Evolutionary conservation across 2,113 vertebrate species (phyloP).

Genomic region (Pygoscelis adeliae): DNA sequence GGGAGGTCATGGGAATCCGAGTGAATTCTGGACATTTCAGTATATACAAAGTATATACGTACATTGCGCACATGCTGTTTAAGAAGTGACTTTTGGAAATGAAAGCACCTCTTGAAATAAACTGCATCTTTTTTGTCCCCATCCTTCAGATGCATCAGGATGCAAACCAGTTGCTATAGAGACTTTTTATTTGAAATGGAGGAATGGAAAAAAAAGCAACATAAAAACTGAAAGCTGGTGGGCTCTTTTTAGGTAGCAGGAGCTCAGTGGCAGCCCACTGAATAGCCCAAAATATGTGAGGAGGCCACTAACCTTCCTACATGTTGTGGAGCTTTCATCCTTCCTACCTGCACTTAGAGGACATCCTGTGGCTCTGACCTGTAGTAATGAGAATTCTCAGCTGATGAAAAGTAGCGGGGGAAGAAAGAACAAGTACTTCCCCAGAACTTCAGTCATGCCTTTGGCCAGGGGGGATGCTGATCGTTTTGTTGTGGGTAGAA

Average conservation of each 20-base stretch:
- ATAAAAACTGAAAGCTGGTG: background rate
- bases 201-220: fast-evolving
- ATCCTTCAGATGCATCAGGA: background rate
- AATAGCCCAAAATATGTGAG: background rate
- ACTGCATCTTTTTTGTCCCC: background rate
- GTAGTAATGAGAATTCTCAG: background rate
- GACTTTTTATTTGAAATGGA: background rate
- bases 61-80: background rate
- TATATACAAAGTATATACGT: fast-evolving
- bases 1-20: background rate
- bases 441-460: background rate
- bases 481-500: background rate
- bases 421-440: background rate
- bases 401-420: background rate
- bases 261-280: background rate
- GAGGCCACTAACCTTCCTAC: background rate
- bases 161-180: background rate
- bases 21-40: background rate
- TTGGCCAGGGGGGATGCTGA: background rate
- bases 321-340: background rate
- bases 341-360: background rate
- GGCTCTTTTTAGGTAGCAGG: background rate
- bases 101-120: background rate
- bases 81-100: background rate
- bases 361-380: background rate